A percentile compares a stretch with the other conserved stretches of the same genome.
Evolutionary conservation across 92 coral and sea anemone species (phyloP).

Genomic region (Umimayanthus kanabou): DNA sequence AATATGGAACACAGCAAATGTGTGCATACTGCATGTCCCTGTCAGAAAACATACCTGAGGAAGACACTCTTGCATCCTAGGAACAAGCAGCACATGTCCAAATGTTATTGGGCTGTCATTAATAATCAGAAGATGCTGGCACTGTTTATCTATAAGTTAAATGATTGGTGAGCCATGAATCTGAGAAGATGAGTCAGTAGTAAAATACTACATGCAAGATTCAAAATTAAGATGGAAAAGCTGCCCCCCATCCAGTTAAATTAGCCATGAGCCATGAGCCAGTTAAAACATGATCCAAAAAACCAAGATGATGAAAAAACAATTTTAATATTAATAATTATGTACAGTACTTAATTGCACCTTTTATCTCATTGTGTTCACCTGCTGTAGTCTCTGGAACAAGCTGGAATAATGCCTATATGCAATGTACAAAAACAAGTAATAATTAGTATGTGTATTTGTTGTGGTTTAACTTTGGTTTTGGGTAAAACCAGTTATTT

Average conservation of each 20-base stretch:
- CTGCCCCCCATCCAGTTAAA: not conserved
- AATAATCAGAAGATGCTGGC: conserved; percentile 45
- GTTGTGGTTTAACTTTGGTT: too few species aligned
- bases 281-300: too few species aligned
- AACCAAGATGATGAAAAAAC: too few species aligned
- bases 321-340: too few species aligned
- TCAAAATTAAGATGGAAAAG: not conserved
- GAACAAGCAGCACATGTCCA: conserved; percentile 65
- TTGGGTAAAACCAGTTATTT: too few species aligned
- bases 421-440: too few species aligned
- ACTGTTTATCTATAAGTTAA: not conserved
- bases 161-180: too few species aligned
- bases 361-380: not conserved
- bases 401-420: not conserved
- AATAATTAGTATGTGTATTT: too few species aligned
- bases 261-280: too few species aligned
- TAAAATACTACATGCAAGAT: not conserved
- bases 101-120: conserved; percentile 64
- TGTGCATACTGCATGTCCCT: too few species aligned
- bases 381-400: not conserved
- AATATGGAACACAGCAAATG: too few species aligned
- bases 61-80: conserved; percentile 44
- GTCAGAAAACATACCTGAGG: conserved; percentile 51
- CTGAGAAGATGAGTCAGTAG: not conserved
- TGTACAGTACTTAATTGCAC: not conserved